A percentile compares a stretch with the other conserved stretches of the same genome.
These are phyloP conservation scores for Cynocephalus volans DNA, from an alignment of 2,113 vertebrate genomes.

Conservation along the genomic window DNA sequence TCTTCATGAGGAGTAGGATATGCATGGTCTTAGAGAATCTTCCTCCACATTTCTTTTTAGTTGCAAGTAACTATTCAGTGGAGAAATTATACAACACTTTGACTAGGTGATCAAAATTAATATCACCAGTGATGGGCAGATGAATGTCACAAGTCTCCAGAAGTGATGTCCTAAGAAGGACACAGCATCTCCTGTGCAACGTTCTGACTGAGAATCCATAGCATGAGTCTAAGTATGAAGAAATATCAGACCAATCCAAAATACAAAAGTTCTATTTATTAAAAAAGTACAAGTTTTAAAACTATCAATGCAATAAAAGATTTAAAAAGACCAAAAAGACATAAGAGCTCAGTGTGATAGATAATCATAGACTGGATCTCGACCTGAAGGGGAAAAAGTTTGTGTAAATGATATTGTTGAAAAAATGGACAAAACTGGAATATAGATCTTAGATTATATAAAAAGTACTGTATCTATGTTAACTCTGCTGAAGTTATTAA, in stretches of 20 bases:
- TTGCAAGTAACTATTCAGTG: background rate
- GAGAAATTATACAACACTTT: background rate
- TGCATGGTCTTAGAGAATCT: background rate
- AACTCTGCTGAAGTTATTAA: background rate
- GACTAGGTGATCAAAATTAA: conserved; percentile 3
- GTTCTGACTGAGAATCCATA: background rate
- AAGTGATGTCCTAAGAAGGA: background rate
- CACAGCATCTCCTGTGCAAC: background rate
- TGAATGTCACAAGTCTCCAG: background rate
- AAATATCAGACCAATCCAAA: background rate
- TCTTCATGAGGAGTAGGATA: background rate
- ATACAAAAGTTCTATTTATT: background rate
- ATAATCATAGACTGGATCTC: background rate
- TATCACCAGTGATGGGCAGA: background rate
- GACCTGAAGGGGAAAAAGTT: background rate
- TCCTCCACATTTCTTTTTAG: background rate
- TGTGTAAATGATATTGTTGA: background rate
- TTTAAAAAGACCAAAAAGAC: background rate
- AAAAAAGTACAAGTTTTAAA: background rate
- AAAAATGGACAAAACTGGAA: background rate
- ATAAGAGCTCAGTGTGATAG: background rate
- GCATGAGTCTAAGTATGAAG: background rate
- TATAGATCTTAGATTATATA: background rate
- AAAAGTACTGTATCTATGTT: background rate
- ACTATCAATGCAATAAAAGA: background rate